Percentiles rank a stretch among this genome's conserved stretches.
Evolutionary conservation across 2,797 vertebrate species (phyloP).

Genomic region (Trachops cirrhosus): DNA sequence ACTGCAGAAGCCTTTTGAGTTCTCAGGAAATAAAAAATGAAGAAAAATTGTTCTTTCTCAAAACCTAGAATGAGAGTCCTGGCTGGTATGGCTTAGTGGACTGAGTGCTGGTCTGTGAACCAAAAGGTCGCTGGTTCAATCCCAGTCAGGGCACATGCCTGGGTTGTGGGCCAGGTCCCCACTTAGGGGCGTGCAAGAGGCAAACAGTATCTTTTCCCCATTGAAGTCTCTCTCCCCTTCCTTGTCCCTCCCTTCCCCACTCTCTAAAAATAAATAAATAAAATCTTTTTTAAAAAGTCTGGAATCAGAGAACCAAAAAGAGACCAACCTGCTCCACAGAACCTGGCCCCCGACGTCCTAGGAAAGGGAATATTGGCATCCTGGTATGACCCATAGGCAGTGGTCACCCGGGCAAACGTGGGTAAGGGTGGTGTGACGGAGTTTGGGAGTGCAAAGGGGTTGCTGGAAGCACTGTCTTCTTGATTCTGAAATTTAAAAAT

Average conservation of each 20-base stretch:
- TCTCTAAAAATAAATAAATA: too few species aligned
- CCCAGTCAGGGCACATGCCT: too few species aligned
- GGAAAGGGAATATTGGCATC: conserved; percentile 98
- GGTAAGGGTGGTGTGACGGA: conserved; percentile 92
- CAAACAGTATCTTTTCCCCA: too few species aligned
- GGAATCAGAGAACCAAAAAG: conserved; percentile 15
- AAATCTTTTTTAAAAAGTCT: not conserved
- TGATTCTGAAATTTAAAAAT: conserved; percentile 87
- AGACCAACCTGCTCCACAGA: conserved; percentile 92
- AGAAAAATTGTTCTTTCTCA: not conserved
- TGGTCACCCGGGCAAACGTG: conserved; percentile 93
- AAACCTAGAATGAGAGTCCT: conserved; percentile 17
- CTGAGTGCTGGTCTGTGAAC: too few species aligned
- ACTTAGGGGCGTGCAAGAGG: too few species aligned
- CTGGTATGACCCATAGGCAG: conserved; percentile 96
- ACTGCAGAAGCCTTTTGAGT: not conserved
- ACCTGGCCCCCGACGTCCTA: conserved; percentile 96
- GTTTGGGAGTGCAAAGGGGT: conserved; percentile 91
- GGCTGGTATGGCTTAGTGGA: too few species aligned
- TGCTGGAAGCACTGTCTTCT: conserved; percentile 89
- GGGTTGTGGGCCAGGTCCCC: too few species aligned
- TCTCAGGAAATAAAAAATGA: conserved; percentile 45
- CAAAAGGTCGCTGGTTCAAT: too few species aligned
- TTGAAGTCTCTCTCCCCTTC: too few species aligned
- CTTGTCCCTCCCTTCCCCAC: too few species aligned